Base-by-base conservation (phyloP, 2,888 invertebrate genomes). In the Calameuta idolon region DNA sequence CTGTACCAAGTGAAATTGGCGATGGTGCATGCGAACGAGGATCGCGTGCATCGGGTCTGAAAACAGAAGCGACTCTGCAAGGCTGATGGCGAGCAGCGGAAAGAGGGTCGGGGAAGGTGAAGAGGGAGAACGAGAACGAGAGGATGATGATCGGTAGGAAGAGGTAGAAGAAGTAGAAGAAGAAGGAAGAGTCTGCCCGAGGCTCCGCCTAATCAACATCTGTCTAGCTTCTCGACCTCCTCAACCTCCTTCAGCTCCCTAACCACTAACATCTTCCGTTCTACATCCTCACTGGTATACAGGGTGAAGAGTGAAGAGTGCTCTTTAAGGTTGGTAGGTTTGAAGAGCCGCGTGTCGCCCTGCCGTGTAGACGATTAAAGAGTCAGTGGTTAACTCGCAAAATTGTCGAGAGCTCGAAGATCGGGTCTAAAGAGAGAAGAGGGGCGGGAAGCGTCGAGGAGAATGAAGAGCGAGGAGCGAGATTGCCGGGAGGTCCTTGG, bases 121-220 rank as follows among this genome's bases (percentile, higher is more conserved):
- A 80, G 79, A 31, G 78, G 75, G 74, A 75, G 80, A 77, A 81
- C 78, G 79, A 75, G 77, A 73, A 69, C 76, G 78, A 77, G 69
- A 77, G 79, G 79, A 75, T 69, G 74, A 74, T 68, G 75, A 80
- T 75, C 37, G 74, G 74, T 78, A 81, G 75, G 69, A 68, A 77
- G 77, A 81, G 75, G 69, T 40, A 77, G 77, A 78, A 78, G 74
- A 78, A 82, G 82, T 81, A 76, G 80, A 79, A 33, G 79, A 71
- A 76, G 79, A 82, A 77, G 77, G 82, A 77, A 81, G 80, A 79
- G 81, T 11, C 33, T 35, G 79, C 80, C 86, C 87, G 87, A 76
- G 81, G 79, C 86, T 87, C 89, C 83, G 81, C 85, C 89, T 89
- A 89, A 89, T 89, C 89, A 89, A 88, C 89, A 87, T 90, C 88